phyloP scores from a whole-genome alignment of 2,888 invertebrate genomes.

The Calameuta pallipes region DNA sequence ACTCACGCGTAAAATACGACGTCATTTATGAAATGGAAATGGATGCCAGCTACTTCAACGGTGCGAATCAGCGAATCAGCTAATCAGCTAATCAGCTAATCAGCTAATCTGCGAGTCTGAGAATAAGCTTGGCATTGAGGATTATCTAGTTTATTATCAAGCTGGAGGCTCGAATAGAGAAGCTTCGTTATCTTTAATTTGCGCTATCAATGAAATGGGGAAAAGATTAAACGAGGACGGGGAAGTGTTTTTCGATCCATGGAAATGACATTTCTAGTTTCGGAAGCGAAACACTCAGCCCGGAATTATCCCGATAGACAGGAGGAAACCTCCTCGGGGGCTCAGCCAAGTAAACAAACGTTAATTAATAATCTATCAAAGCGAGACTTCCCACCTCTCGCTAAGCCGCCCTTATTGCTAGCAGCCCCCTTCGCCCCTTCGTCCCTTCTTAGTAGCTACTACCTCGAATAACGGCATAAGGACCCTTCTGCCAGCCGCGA shows the following conservation, averaged over 20 bases:
- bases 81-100: no score
- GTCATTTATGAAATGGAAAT: background rate
- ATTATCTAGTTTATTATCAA: no score
- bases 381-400: conserved; percentile 11
- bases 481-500: background rate
- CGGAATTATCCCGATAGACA: conserved; percentile 27
- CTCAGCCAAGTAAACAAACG: conserved; percentile 30
- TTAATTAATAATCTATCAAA: conserved; percentile 36
- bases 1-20: no score
- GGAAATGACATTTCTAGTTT: background rate
- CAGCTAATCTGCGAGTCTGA: no score
- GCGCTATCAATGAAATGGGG: no score
- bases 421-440: background rate
- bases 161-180: no score
- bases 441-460: background rate
- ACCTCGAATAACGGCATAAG: background rate
- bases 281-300: background rate
- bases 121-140: background rate
- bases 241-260: background rate
- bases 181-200: no score
- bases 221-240: background rate
- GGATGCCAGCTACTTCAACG: no score
- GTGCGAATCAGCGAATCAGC: no score
- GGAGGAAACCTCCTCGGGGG: conserved; percentile 16
- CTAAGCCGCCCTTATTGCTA: conserved; percentile 6